Base-by-base conservation (phyloP, 1,140 invertebrate genomes). In the Meloidogyne exigua region DNA sequence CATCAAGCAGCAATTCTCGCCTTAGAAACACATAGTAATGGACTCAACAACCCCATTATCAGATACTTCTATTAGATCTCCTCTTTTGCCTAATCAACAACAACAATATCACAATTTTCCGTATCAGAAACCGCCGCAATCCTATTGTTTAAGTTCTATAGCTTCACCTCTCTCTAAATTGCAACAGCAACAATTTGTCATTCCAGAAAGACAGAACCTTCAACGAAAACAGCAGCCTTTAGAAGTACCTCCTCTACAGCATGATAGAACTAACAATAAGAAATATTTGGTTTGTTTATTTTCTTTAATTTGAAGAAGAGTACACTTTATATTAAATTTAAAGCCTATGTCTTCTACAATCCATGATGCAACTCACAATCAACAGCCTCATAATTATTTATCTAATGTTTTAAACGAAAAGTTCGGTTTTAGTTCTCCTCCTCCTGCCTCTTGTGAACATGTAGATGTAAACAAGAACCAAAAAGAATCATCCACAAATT, bases 401-500 rank as follows among this genome's bases (percentile, higher is more conserved):
- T 57, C 49, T 57, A 12, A 57, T n/a, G 49, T n/a, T 57, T 57
- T 57, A 57, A n/a, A 9, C 49, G 49, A 57, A 57, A 57, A 7
- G 10, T n/a, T n/a, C 21, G 7, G 18, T 57, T 12, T 5, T n/a
- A 57, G 5, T 57, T 57, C 49, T n/a, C 49, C 49, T 57, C 49
- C 49, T n/a, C 18, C 49, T n/a, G n/a, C n/a, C 49, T 57, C 49
- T 10, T n/a, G 18, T 57, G 49, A 57, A 57, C 49, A 57, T 9
- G 5, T 57, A n/a, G 49, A 57, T 57, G 4, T 21, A 57, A n/a
- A n/a, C 21, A 57, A n/a, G 5, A 5, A n/a, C 18, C 18, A 57
- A n/a, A 57, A 57, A n/a, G n/a, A 5, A 57, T 57, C 49, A 57
- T n/a, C 49, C 72, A 36, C 72, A 86, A 21, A 77, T 78, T 32